These are phyloP conservation scores for Lacerta agilis DNA, from an alignment of 2,797 vertebrate genomes.

Conservation along the genomic window DNA sequence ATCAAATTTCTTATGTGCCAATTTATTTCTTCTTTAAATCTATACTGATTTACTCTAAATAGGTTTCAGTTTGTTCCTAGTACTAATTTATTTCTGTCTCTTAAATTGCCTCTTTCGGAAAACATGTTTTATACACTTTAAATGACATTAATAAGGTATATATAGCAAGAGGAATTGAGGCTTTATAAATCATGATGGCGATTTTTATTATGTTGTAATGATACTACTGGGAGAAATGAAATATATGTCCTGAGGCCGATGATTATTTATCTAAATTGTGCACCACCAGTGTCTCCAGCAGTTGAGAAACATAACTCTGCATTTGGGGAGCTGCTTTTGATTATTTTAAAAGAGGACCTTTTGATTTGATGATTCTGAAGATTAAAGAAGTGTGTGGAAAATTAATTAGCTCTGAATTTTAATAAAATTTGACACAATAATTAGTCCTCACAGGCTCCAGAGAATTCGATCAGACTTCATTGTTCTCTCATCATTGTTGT, in stretches of 20 bases:
- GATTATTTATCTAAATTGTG: conserved; percentile 18
- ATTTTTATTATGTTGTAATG: conserved; percentile 9
- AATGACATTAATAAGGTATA: not conserved
- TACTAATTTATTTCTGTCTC: conserved; percentile 25
- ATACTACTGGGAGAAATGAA: not conserved
- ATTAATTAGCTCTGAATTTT: conserved; percentile 10
- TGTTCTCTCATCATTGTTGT: not conserved
- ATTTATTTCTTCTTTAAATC: conserved; percentile 9
- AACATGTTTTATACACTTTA: conserved; percentile 8
- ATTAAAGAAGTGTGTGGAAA: conserved; percentile 26
- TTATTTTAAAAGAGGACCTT: conserved; percentile 8
- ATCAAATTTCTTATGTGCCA: not conserved
- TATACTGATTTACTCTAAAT: conserved; percentile 9
- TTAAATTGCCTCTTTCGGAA: not conserved
- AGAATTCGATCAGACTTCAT: not conserved
- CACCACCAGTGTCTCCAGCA: conserved; percentile 2
- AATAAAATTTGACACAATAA: conserved; percentile 36
- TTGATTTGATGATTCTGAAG: conserved; percentile 15
- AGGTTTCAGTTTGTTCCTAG: conserved; percentile 13
- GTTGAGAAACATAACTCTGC: not conserved
- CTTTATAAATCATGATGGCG: conserved; percentile 8
- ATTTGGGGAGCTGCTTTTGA: not conserved
- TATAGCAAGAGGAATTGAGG: not conserved
- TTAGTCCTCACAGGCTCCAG: conserved; percentile 20
- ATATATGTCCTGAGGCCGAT: not conserved